These are phyloP conservation scores for Cranoglanis bouderius DNA, from an alignment of 2,113 vertebrate species.

Conservation along the genomic window DNA sequence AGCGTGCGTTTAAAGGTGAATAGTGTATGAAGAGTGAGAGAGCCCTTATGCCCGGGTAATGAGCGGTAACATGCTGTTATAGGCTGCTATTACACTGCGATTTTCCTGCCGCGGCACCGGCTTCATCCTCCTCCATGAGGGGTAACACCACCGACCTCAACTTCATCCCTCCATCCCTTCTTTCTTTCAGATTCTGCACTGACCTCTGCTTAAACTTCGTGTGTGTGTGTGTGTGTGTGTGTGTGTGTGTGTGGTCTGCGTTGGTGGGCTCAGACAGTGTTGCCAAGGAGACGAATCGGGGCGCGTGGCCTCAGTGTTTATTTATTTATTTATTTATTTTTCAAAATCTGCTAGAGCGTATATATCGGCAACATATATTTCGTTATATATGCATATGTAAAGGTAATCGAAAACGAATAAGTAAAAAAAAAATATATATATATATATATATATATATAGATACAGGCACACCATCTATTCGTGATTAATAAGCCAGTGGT, in stretches of 20 bases:
- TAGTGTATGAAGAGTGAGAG: background rate
- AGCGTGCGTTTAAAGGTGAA: background rate
- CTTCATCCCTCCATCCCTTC: background rate
- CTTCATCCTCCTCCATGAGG: background rate
- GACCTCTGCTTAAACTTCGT: slow-evolving; percentile 28
- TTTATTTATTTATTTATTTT: no score
- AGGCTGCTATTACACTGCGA: slow-evolving; percentile 2
- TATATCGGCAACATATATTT: background rate
- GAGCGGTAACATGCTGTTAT: background rate
- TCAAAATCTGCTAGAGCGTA: no score
- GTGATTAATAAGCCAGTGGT: background rate
- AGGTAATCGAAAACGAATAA: background rate
- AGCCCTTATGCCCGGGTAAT: background rate
- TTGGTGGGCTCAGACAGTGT: slow-evolving; percentile 31
- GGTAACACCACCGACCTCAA: background rate
- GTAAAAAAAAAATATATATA: background rate
- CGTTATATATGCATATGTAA: background rate
- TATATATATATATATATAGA: no score
- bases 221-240: slow-evolving; percentile 2
- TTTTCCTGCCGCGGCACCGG: background rate
- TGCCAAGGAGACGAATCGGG: slow-evolving; percentile 31
- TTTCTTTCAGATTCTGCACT: background rate
- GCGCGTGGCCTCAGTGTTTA: slow-evolving; percentile 19
- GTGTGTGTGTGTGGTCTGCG: slow-evolving; percentile 4
- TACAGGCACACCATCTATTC: no score